Percentiles rank a stretch among this genome's conserved stretches.
Evolutionary conservation across 2,888 invertebrate species (phyloP).

Genomic region (Anorthoa munda): DNA sequence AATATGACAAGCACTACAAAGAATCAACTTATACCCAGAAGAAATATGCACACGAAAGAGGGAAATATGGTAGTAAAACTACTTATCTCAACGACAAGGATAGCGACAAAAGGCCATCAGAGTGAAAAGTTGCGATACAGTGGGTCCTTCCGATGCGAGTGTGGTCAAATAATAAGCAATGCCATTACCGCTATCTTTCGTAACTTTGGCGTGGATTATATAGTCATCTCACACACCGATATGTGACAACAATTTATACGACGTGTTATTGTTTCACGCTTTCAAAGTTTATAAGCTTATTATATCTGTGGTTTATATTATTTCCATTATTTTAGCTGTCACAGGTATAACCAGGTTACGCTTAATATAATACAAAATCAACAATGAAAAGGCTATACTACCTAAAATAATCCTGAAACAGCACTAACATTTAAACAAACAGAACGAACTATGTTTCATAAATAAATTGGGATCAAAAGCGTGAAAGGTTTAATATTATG

Average conservation of each 20-base stretch:
- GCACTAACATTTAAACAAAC: slow-evolving; percentile 24
- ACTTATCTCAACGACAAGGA: neutral
- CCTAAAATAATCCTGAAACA: slow-evolving; percentile 35
- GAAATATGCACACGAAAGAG: neutral
- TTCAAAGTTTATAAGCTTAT: too few species aligned
- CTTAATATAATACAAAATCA: neutral
- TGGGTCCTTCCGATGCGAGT: slow-evolving; percentile 53
- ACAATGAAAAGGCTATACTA: neutral
- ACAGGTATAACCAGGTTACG: neutral
- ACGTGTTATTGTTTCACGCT: neutral
- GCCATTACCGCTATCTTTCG: slow-evolving; percentile 70
- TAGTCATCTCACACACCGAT: slow-evolving; percentile 61
- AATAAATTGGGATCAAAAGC: slow-evolving; percentile 38
- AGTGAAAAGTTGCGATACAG: slow-evolving; percentile 47
- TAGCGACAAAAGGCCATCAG: slow-evolving; percentile 16
- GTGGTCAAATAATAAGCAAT: slow-evolving; percentile 74
- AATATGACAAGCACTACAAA: too few species aligned
- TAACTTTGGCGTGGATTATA: slow-evolving; percentile 63
- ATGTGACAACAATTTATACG: slow-evolving; percentile 10
- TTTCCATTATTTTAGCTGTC: too few species aligned
- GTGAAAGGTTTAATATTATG: slow-evolving; percentile 45
- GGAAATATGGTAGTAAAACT: neutral
- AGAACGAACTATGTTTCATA: slow-evolving; percentile 37
- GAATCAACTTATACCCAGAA: neutral
- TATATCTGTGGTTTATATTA: too few species aligned